Evolutionary conservation across 2,797 vertebrate species (phyloP).

Genomic region (Lepidocolaptes lacrymiger): DNA sequence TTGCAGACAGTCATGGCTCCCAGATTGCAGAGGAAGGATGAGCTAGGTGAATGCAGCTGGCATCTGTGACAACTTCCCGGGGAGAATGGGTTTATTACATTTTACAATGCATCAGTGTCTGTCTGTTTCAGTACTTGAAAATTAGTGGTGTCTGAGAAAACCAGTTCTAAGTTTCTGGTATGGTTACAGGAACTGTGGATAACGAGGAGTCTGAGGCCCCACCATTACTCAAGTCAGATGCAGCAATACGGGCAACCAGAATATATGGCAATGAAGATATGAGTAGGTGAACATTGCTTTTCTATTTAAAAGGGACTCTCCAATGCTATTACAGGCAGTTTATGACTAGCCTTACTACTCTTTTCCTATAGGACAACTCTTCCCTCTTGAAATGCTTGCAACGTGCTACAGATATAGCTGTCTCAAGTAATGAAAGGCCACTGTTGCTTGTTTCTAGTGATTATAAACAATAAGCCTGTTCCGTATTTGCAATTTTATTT

Average conservation of each 20-base stretch:
- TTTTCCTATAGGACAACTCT: not conserved
- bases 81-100: not conserved
- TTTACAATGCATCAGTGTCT: not conserved
- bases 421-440: not conserved
- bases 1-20: not conserved
- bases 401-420: not conserved
- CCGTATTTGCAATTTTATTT: not conserved
- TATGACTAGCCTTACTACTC: not conserved
- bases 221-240: not conserved
- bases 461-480: not conserved
- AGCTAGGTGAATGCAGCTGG: not conserved
- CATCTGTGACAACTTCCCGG: not conserved
- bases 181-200: constrained; percentile 60
- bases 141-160: not conserved
- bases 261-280: not conserved
- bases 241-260: not conserved
- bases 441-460: not conserved
- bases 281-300: not conserved
- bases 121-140: not conserved
- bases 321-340: not conserved
- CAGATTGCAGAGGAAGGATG: not conserved
- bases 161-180: not conserved
- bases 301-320: not conserved
- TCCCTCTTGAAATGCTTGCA: not conserved
- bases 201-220: not conserved